Evolutionary conservation across 2,797 vertebrate species (phyloP).

Genomic region (Pyrocephalus nanus): DNA sequence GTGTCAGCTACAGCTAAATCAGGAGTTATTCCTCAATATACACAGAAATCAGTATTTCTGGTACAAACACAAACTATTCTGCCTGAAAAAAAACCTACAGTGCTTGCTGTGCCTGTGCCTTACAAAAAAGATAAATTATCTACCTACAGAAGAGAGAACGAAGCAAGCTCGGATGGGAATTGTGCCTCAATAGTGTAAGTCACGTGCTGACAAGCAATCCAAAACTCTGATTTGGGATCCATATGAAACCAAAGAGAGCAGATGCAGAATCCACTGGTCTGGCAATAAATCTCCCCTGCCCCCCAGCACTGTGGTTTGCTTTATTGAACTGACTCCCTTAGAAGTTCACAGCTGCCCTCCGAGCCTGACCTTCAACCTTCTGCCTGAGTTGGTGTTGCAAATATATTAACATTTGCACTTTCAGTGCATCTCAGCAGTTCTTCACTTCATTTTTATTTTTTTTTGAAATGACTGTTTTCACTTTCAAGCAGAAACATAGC

Average conservation of each 20-base stretch:
- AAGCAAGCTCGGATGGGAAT: neutral
- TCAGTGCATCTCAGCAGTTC: constrained; percentile 36
- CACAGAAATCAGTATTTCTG: neutral
- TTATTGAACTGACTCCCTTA: constrained; percentile 57
- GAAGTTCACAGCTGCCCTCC: constrained; percentile 57
- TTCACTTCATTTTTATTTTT: neutral
- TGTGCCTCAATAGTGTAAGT: neutral
- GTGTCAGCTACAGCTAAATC: neutral
- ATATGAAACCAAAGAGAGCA: constrained; percentile 59
- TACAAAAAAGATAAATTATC: neutral
- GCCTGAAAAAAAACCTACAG: neutral
- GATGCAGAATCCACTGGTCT: constrained; percentile 61
- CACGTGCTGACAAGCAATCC: constrained; percentile 1
- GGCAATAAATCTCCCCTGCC: constrained; percentile 69
- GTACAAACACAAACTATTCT: neutral
- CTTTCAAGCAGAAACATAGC: neutral
- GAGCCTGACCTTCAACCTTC: constrained; percentile 57
- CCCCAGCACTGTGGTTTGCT: constrained; percentile 24
- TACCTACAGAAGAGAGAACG: neutral
- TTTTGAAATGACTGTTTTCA: neutral
- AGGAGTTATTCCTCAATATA: neutral
- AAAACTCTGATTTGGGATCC: constrained; percentile 53
- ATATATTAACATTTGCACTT: constrained; percentile 48
- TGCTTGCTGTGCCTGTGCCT: neutral
- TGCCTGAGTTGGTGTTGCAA: constrained; percentile 3